Conservation (phyloP, 2,888 invertebrate species). For the Elysia crispata region DNA sequence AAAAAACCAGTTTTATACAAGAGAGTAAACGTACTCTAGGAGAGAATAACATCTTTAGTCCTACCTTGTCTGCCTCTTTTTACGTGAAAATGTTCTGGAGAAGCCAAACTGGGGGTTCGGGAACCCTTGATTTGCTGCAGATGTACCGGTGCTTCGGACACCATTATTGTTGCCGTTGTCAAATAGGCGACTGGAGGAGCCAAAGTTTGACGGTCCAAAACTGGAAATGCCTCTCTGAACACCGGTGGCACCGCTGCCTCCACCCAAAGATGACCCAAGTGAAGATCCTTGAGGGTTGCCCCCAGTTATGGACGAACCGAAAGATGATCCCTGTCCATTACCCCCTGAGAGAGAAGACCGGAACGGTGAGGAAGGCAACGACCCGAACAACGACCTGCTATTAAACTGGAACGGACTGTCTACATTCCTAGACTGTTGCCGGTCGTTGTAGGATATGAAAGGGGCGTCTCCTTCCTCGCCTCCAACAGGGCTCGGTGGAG, state of each 20-base stretch:
- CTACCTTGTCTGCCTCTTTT: slow-evolving; percentile 24
- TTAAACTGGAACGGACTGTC: slow-evolving; percentile 27
- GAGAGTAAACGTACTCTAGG: too few relatives aligned
- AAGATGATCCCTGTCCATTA: too few relatives aligned
- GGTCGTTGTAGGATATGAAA: background rate
- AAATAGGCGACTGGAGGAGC: background rate
- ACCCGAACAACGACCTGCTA: slow-evolving; percentile 10
- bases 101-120: background rate
- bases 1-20: too few relatives aligned
- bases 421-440: background rate
- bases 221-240: background rate
- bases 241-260: background rate
- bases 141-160: background rate
- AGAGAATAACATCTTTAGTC: background rate
- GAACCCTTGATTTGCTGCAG: background rate
- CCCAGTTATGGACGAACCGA: too few relatives aligned
- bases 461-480: background rate
- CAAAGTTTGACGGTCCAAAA: background rate
- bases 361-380: slow-evolving; percentile 4
- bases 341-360: background rate
- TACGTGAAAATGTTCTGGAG: background rate
- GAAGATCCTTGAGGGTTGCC: too few relatives aligned
- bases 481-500: background rate
- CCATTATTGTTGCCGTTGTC: slow-evolving; percentile 6
- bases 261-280: background rate